A percentile compares a stretch with the other conserved stretches of the same genome.
Evolutionary conservation across 2,888 invertebrate species (phyloP).

Genomic region (Galerucella calmariensis): DNA sequence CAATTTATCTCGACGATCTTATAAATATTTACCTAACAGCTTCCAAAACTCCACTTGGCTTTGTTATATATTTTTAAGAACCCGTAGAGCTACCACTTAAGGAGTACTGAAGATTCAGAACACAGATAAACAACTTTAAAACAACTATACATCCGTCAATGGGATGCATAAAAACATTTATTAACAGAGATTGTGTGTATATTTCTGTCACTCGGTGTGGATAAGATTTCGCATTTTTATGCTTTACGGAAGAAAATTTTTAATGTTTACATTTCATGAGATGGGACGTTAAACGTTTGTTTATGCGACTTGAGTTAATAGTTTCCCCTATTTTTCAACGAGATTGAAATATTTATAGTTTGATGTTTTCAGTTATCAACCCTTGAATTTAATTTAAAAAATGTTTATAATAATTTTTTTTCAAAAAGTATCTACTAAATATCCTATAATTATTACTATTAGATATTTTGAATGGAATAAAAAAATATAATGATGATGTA

Average conservation of each 20-base stretch:
- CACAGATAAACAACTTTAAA: constrained; percentile 52
- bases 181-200: constrained; percentile 32
- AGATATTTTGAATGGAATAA: no score
- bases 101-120: constrained; percentile 44
- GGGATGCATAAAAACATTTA: constrained; percentile 49
- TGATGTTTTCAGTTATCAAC: background rate
- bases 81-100: constrained; percentile 45
- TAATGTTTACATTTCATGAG: background rate
- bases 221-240: constrained; percentile 24
- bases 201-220: constrained; percentile 30
- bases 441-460: no score
- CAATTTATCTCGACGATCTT: constrained; percentile 44
- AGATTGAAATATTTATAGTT: background rate
- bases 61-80: constrained; percentile 46
- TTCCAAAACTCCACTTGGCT: constrained; percentile 43
- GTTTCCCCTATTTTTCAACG: background rate
- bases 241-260: background rate
- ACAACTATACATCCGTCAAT: constrained; percentile 51
- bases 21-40: constrained; percentile 47
- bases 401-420: no score
- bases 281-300: background rate
- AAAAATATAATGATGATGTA: no score
- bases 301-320: background rate
- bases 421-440: no score
- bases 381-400: no score